Evolutionary conservation across 1,140 invertebrate genomes (phyloP), one percentile per base, ranked within the genome.

Genomic region (Drosophila bocqueti): DNA sequence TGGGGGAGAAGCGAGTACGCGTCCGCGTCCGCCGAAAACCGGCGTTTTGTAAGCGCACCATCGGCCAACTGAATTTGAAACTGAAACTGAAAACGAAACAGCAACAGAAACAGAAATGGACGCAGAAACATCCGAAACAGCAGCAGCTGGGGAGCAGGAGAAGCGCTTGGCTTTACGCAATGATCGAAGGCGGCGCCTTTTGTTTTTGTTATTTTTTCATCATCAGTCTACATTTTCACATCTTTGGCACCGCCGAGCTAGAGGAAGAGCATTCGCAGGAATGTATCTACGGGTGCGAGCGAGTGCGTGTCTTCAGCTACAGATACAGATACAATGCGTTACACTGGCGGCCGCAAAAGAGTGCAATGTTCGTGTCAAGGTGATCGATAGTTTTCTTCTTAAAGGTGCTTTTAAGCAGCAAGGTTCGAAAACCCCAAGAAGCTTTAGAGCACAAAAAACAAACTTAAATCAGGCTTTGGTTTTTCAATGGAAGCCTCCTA

Each of bases 41-140:
- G 84, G 84, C 84, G 84, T 89, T 89, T 89, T 89, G 81, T 89
- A 83, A 80, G 81, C 81, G 81, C 81, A 84, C 81, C 72, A 81
- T 84, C 71, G 80, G 64, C 85, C 74, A 89, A 89, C 84, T 89
- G 78, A 85, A 83, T 57, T 55, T 54, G 49, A 64, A 76, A 77
- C 78, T 65, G 67, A 86, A 73, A 85, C 68, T 36, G 67, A 62
- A 76, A 82, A 55, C 29, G 46, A 40, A 71, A 77, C 74, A 73
- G 55, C 68, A 62, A 64, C 60, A 80, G 50, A 57, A 75, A 67
- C 73, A 68, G 15, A 71, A 77, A 11, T 57, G 54, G 54, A 40
- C 54, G 54, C 54, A 57, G 54, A 40, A 7, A 57, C 60, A 80
- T 42, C 45, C 79, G 16, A 52, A 55, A 42, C 61, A 29, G 54